These are phyloP conservation scores for Cercopithecus mona DNA, from an alignment of 2,113 vertebrate species.

Conservation along the genomic window DNA sequence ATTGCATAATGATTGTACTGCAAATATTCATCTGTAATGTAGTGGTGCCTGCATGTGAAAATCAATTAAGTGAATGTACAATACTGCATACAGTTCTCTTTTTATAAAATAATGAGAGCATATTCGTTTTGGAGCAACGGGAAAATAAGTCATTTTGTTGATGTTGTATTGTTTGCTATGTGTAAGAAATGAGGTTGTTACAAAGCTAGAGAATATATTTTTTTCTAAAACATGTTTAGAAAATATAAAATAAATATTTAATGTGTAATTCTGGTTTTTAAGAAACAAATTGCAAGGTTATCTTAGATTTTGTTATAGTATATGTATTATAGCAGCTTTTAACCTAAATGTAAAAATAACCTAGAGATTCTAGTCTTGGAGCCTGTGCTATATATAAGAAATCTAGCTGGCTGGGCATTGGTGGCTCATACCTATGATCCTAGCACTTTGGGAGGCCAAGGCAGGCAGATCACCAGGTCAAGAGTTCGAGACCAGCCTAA, in stretches of 20 bases:
- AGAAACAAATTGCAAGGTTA: neutral
- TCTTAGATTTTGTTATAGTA: neutral
- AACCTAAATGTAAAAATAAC: neutral
- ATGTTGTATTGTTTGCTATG: neutral
- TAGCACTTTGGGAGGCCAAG: no score
- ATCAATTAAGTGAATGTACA: constrained; percentile 51
- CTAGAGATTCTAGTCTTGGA: neutral
- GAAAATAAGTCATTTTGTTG: constrained; percentile 45
- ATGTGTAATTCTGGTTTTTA: neutral
- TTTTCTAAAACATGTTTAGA: neutral
- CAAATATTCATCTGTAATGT: constrained; percentile 38
- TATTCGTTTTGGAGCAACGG: constrained; percentile 35
- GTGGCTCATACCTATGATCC: no score
- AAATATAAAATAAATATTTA: neutral
- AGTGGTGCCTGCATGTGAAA: constrained; percentile 33
- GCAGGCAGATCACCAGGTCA: no score
- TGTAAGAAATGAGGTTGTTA: neutral
- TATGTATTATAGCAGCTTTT: neutral
- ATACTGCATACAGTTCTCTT: neutral
- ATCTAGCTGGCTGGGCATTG: no score
- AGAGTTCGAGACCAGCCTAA: no score
- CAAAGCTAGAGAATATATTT: neutral
- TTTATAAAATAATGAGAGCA: constrained; percentile 36
- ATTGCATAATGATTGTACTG: constrained; percentile 58
- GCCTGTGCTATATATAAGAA: neutral